Evolutionary conservation across 2,888 invertebrate genomes (phyloP), one percentile per base, ranked within the genome.

Genomic region (Theretra japonica): DNA sequence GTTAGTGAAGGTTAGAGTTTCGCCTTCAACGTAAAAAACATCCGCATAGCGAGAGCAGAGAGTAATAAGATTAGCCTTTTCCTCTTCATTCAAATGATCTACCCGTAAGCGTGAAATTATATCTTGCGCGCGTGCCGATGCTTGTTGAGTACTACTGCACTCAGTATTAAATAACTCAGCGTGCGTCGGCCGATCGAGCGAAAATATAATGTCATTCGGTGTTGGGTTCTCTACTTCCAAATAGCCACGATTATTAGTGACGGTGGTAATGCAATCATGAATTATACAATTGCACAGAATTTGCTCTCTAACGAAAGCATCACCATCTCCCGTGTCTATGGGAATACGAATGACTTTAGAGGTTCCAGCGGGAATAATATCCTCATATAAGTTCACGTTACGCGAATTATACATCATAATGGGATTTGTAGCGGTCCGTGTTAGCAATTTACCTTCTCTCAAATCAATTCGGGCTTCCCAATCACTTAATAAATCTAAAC

Each of bases 61-160:
- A 0, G 71, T 17, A 33, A 72, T 70, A 70, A 81, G 73, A 50
- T 84, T 81, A 62, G 71, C 72, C 1, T 74, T 74, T 76, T 82
- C 82, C 50, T 84, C 83, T 0, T 68, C 53, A 30, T 83, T 82
- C 19, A 83, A 57, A 73, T 83, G 83, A 7, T 80, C 76, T 0
- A 81, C 83, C 7, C 83, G 79, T 7, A 84, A 68, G 0, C 79
- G 78, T 19, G 80, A 76, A 17, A 79, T 4, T 8, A 79, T 77
- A 17, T 79, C 73, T 8, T 75, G 30, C 0, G 59, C 74, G 25
- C 80, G 80, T 8, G 50, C 5, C 23, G 59, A 28, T 17, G 17
- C 17, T 19, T 56, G 60, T 48, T 76, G n/a, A 33, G 71, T 75
- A 41, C 68, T 80, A 76, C 11, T 68, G 70, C 69, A 77, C 69